phyloP scores from a whole-genome alignment of 1,140 invertebrate genomes.

The Papilio glaucus region DNA sequence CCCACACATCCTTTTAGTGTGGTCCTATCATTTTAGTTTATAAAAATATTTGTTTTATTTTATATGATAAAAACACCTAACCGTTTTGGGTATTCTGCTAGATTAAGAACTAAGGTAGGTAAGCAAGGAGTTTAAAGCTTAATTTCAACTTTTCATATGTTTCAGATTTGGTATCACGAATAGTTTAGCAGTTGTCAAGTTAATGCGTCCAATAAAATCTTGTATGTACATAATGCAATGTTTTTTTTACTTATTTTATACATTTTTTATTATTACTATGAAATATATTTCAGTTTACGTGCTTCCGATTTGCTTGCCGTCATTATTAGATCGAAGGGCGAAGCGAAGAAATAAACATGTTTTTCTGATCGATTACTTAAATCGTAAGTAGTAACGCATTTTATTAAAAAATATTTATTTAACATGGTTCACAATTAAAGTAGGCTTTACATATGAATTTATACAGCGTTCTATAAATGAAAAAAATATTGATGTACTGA shows the following conservation, averaged over 20 bases:
- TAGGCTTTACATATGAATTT: no score
- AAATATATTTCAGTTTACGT: constrained; percentile 62
- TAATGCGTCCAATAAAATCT: constrained; percentile 68
- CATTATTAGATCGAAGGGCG: constrained; percentile 54
- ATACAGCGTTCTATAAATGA: no score
- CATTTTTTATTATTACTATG: not conserved
- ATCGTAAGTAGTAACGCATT: constrained; percentile 53
- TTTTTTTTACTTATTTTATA: constrained; percentile 24
- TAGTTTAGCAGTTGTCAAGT: constrained; percentile 66
- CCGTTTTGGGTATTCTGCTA: no score
- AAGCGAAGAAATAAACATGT: constrained; percentile 58
- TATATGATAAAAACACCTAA: constrained; percentile 10
- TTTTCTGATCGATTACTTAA: constrained; percentile 71
- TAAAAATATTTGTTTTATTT: no score
- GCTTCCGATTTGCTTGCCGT: constrained; percentile 67
- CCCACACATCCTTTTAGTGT: no score
- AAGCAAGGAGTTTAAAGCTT: not conserved
- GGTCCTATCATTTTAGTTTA: no score
- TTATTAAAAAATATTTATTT: constrained; percentile 31
- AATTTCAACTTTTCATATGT: constrained; percentile 26
- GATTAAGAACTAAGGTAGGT: not conserved
- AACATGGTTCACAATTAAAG: not conserved
- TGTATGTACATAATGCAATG: constrained; percentile 49
- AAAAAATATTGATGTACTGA: no score
- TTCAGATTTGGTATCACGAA: constrained; percentile 72